These are phyloP conservation scores for Drosophila tani DNA, from an alignment of 1,140 invertebrate species.

Conservation along the genomic window DNA sequence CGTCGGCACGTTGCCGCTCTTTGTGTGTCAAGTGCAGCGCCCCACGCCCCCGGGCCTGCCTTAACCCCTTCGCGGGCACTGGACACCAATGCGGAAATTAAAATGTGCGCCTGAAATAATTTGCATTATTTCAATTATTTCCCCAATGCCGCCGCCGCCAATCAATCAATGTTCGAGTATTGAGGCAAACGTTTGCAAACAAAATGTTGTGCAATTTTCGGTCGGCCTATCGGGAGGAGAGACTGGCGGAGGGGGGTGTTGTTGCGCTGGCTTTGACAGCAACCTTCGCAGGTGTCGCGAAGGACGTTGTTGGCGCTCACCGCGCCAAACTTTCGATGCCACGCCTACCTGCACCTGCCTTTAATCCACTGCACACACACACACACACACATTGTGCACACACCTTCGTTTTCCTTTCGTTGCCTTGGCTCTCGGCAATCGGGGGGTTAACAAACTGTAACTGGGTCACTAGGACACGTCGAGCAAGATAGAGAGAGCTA, in stretches of 20 bases:
- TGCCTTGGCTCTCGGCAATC: conserved; percentile 43
- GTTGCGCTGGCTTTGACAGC: conserved; percentile 38
- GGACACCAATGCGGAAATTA: conserved; percentile 34
- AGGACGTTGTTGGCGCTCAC: conserved; percentile 41
- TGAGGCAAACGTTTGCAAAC: conserved; percentile 2
- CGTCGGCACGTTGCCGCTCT: conserved; percentile 44
- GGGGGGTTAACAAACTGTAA: conserved; percentile 83
- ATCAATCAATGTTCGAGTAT: conserved; percentile 33
- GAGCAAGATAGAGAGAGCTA: conserved; percentile 36
- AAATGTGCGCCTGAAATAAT: conserved; percentile 39
- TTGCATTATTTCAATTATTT: conserved; percentile 24
- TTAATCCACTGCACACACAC: conserved; percentile 4
- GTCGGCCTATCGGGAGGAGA: background rate
- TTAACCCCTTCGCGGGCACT: background rate
- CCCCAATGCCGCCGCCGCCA: conserved; percentile 10
- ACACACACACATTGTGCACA: conserved; percentile 6
- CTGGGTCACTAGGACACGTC: conserved; percentile 81
- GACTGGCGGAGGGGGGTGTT: too few species aligned
- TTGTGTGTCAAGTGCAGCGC: conserved; percentile 50
- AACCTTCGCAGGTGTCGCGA: conserved; percentile 59
- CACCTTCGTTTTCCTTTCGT: conserved; percentile 56
- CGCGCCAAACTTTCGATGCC: conserved; percentile 46
- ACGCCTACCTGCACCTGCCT: conserved; percentile 16
- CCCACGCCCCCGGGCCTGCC: background rate
- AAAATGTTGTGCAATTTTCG: conserved; percentile 13